Base-by-base conservation (phyloP, 1,140 invertebrate species). In the Neelides sp. region DNA sequence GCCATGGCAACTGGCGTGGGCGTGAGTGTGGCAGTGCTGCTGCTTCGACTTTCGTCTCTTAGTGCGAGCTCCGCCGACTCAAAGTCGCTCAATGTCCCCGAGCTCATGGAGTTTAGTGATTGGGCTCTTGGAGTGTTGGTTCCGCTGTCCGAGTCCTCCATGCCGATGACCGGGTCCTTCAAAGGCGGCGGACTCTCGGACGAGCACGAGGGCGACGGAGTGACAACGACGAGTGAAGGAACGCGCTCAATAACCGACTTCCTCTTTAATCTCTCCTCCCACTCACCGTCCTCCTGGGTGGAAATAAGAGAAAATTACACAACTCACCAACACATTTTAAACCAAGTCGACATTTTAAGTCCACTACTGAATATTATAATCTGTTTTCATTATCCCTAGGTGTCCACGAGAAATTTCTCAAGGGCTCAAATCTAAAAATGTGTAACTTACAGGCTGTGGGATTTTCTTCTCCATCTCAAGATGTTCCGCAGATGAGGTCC, bases 171-270 rank as follows among this genome's bases (percentile, higher is more conserved):
- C 10, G 57, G 47, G 28, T 59, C 52, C 41, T 55, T 55, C 8
- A 52, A 37, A 20, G 58, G 48, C 19, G 60, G 45, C 19, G 59
- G 48, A 54, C 60, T 63, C 46, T 43, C 49, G 17, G 51, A 53
- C 10, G 54, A 59, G 39, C 44, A 50, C 12, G 52, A 55, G 10
- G 59, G 55, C 4, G 58, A 60, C 26, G 59, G 59, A 0, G 59
- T 61, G 13, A 61, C 55, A 10, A 61, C 59, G 10, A 61, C 59
- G 20, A 61, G 15, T 13, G 59, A 61, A 22, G 59, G 59, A 19
- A 61, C 54, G 13, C 50, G 30, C 30, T 57, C 59, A 28, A 61
- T 61, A n/a, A 61, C 42, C 4, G 59, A 61, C 40, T 61, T 61
- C 26, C 53, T 41, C 30, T 57, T 57, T 20, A 61, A 49, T n/a